Percentiles rank a stretch among this genome's conserved stretches.
Conservation (phyloP, 1,140 invertebrate species). For the Solenopsis fugax region DNA sequence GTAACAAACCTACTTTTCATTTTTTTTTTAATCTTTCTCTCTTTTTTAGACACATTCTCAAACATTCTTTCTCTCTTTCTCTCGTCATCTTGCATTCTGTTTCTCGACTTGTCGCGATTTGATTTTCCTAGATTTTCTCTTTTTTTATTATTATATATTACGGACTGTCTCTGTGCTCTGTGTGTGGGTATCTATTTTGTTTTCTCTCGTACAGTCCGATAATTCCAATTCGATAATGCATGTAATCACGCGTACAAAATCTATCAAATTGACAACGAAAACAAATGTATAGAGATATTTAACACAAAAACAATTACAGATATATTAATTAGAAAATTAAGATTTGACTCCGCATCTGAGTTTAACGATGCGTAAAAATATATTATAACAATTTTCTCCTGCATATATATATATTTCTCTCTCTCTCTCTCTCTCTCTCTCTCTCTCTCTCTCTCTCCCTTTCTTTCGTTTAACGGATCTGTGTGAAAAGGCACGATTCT, state of each 20-base stretch:
- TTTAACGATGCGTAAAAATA: conserved; percentile 82
- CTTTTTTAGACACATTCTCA: conserved; percentile 33
- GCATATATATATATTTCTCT: conserved; percentile 66
- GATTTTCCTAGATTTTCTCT: conserved; percentile 62
- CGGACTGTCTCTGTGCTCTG: conserved; percentile 18
- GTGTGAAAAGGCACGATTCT: conserved; percentile 86
- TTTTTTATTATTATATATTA: conserved; percentile 43
- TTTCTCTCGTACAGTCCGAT: conserved; percentile 57
- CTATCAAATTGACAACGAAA: conserved; percentile 80
- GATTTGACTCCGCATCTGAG: conserved; percentile 80
- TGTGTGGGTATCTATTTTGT: conserved; percentile 40
- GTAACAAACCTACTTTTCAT: conserved; percentile 76
- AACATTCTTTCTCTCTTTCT: conserved; percentile 32
- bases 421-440: conserved; percentile 20
- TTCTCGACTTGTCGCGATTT: conserved; percentile 65
- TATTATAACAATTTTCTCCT: conserved; percentile 82
- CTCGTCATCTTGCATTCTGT: conserved; percentile 11
- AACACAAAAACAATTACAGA: conserved; percentile 80
- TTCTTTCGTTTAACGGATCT: conserved; percentile 80
- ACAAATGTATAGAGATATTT: conserved; percentile 76
- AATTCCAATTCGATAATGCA: conserved; percentile 78
- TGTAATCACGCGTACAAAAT: conserved; percentile 81
- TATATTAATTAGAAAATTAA: conserved; percentile 82
- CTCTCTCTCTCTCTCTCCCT: neutral
- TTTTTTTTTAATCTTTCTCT: conserved; percentile 55